These are phyloP conservation scores for Erpetoichthys calabaricus DNA, from an alignment of 2,797 vertebrate species.

Conservation along the genomic window DNA sequence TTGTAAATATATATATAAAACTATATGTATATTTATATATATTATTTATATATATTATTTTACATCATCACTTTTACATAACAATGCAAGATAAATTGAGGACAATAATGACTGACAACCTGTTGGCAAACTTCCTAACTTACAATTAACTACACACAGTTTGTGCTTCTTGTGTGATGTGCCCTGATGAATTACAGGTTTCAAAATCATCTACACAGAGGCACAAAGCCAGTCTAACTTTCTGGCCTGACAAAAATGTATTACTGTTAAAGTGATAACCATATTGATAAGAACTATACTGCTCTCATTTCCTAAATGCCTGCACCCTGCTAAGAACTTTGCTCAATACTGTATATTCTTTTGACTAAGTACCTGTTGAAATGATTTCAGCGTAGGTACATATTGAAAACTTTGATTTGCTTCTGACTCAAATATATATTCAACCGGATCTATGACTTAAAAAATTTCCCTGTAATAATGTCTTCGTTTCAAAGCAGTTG, in stretches of 20 bases:
- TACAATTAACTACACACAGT: slow-evolving; percentile 8
- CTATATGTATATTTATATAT: no score
- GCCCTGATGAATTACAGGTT: no score
- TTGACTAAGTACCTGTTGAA: slow-evolving; percentile 17
- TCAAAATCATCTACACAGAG: no score
- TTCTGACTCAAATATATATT: slow-evolving; percentile 19
- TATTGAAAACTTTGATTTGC: slow-evolving; percentile 20
- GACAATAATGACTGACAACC: slow-evolving; percentile 12
- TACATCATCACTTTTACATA: slow-evolving; percentile 13
- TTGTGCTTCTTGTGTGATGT: slow-evolving; percentile 11
- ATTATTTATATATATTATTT: no score
- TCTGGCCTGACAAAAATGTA: slow-evolving; percentile 11
- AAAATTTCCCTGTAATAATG: slow-evolving; percentile 18
- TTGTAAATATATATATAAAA: no score
- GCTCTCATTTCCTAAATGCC: slow-evolving; percentile 5
- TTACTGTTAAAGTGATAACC: slow-evolving; percentile 16
- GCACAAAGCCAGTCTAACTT: no score
- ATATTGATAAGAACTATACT: slow-evolving; percentile 16
- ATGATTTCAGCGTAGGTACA: slow-evolving; percentile 18
- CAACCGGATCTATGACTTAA: slow-evolving; percentile 12
- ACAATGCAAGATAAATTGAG: slow-evolving; percentile 13
- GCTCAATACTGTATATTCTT: slow-evolving; percentile 14
- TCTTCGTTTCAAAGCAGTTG: slow-evolving; percentile 13
- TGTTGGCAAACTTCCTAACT: slow-evolving; percentile 10
- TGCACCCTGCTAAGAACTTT: slow-evolving; percentile 15